Conservation (phyloP, 2,113 vertebrate species). For the Paramisgurnus dabryanus region DNA sequence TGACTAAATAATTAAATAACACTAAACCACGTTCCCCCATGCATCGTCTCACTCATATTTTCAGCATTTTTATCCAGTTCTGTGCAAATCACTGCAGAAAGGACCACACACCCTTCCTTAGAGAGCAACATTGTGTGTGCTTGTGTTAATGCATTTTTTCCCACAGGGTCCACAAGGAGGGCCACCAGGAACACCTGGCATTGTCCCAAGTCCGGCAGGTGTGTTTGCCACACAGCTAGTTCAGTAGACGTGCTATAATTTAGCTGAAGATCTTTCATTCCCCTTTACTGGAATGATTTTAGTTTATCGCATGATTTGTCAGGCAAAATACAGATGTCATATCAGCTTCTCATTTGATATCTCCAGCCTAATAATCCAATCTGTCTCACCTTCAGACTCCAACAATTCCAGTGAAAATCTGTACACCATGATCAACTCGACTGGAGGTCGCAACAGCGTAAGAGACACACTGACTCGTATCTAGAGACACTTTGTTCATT, state of each 20-base stretch:
- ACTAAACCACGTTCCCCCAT: no score
- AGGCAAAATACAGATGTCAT: background rate
- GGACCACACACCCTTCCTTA: no score
- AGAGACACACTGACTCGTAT: constrained; percentile 59
- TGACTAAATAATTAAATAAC: no score
- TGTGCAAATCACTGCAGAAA: no score
- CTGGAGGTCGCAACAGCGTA: constrained; percentile 96
- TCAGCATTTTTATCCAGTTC: no score
- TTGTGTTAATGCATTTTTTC: constrained; percentile 38
- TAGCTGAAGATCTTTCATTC: background rate
- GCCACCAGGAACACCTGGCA: constrained; percentile 92
- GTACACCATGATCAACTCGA: constrained; percentile 99
- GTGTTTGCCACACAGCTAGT: constrained; percentile 26
- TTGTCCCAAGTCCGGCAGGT: constrained; percentile 99
- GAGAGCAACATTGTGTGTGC: no score
- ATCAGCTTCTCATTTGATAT: background rate
- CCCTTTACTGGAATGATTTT: background rate
- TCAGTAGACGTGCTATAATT: background rate
- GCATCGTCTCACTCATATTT: no score
- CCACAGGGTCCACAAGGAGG: constrained; percentile 91
- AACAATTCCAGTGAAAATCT: constrained; percentile 99
- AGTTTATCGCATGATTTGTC: background rate
- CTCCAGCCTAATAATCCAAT: background rate
- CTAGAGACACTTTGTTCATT: background rate
- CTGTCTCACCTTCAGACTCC: constrained; percentile 81